Base-by-base conservation (phyloP, 2,888 invertebrate genomes). In the Yponomeuta sedellus region DNA sequence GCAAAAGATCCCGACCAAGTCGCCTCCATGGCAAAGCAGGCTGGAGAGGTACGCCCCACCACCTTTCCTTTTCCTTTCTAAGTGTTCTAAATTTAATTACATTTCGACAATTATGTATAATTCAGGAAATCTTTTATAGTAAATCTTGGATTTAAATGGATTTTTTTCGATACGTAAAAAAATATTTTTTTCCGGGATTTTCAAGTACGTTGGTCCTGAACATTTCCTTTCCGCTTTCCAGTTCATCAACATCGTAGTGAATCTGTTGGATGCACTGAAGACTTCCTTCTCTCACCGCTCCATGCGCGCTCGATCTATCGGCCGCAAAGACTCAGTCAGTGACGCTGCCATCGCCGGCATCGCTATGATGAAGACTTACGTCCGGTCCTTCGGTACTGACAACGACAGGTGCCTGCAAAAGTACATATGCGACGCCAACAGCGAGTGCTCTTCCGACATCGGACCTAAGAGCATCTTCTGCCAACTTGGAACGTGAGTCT, bases 211-310 rank as follows among this genome's bases (percentile, higher is more conserved):
- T 34, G 34, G 34, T 34, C 5, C 16, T 57, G 19, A 3, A 52
- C 12, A 12, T 4, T 52, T 52, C 16, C 44, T 52, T 12, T 44
- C 16, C 57, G 19, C 22, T 66, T 22, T 58, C 11, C 92, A 97
- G 97, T 96, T 97, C 92, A 96, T 97, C 92, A 96, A 96, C 92
- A 96, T 97, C 91, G 96, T 97, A 66, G 95, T 97, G 79, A 97
- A 97, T 83, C 94, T 98, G 61, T 89, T 98, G 91, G 97, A 98
- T 78, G 97, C 97, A 67, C 88, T 98, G 80, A 97, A 97, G 90
- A 97, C 97, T 39, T 97, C 97, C 56, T 97, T 98, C 92, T 97
- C 97, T 40, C 97, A 97, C 85, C 94, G 97, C 75, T 97, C 97
- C 20, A 85, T 97, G 76, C 93, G 95, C 12, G 97, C 97, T 52